phyloP scores from a whole-genome alignment of 2,888 invertebrate species.

The Stenichneumon culpator region DNA sequence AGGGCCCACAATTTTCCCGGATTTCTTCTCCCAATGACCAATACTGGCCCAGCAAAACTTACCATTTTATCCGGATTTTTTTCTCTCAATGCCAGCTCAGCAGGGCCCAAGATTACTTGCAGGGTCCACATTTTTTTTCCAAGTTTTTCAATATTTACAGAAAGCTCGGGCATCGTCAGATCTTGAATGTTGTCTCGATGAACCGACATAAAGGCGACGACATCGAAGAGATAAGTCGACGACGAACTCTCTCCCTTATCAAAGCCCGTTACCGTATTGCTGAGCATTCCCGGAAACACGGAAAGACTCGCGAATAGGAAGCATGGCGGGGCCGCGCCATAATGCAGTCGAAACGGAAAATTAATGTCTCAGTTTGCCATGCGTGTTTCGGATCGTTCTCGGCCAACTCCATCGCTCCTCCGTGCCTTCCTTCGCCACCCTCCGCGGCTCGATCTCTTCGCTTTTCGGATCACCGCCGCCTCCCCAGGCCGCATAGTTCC shows the following conservation, averaged over 20 bases:
- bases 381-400: constrained; percentile 28
- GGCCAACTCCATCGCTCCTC: constrained; percentile 9
- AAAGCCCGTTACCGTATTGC: neutral
- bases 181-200: neutral
- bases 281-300: neutral
- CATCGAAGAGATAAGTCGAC: neutral
- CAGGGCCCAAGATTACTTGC: neutral
- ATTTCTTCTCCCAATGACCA: too few species aligned
- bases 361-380: constrained; percentile 61
- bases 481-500: constrained; percentile 72
- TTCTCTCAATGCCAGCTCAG: too few species aligned
- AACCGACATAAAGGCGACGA: neutral
- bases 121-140: too few species aligned
- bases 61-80: too few species aligned
- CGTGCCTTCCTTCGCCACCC: neutral
- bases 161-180: too few species aligned
- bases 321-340: neutral
- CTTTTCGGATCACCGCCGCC: constrained; percentile 13
- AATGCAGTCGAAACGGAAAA: constrained; percentile 58
- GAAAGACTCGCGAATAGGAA: neutral
- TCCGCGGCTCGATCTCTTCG: neutral
- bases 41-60: too few species aligned
- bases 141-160: too few species aligned
- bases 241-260: neutral
- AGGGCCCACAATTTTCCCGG: too few species aligned